phyloP scores from a whole-genome alignment of 1,140 invertebrate species.

The Zaprionus vittiger region DNA sequence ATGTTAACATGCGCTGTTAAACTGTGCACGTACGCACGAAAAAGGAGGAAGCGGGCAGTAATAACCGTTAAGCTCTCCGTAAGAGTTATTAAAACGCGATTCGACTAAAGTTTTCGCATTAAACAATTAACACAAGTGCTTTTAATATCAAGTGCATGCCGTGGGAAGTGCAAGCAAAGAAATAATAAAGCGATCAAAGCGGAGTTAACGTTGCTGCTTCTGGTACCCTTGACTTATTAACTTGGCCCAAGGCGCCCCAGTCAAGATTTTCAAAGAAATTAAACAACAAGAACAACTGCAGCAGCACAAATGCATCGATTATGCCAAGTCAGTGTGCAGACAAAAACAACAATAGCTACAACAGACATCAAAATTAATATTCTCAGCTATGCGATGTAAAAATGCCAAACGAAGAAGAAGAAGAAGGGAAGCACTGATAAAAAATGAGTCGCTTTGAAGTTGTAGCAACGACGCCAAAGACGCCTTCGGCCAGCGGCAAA shows the following conservation, averaged over 20 bases:
- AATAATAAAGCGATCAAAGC: conserved; percentile 44
- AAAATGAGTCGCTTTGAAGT: conserved; percentile 74
- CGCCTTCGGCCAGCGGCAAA: conserved; percentile 38
- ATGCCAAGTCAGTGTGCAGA: conserved; percentile 59
- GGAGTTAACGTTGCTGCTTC: conserved; percentile 18
- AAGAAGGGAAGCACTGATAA: conserved; percentile 29
- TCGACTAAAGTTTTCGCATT: not conserved
- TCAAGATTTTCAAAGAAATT: conserved; percentile 61
- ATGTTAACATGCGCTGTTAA: not conserved
- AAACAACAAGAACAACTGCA: conserved; percentile 35
- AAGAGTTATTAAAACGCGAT: conserved; percentile 5
- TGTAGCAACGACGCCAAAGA: conserved; percentile 46
- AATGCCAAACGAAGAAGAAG: conserved; percentile 51
- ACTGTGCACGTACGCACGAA: not conserved
- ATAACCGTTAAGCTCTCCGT: not conserved
- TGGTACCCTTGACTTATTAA: conserved; percentile 69
- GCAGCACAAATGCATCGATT: conserved; percentile 67
- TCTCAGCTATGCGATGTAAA: conserved; percentile 67
- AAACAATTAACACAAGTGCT: conserved; percentile 23
- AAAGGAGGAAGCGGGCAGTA: not conserved
- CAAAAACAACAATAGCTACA: conserved; percentile 10
- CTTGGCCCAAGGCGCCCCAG: conserved; percentile 51
- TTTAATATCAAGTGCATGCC: conserved; percentile 21
- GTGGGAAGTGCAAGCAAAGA: conserved; percentile 5
- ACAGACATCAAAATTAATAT: conserved; percentile 76